These are phyloP conservation scores for Siphamia tubifer DNA, from an alignment of 2,113 vertebrate genomes.

Conservation along the genomic window DNA sequence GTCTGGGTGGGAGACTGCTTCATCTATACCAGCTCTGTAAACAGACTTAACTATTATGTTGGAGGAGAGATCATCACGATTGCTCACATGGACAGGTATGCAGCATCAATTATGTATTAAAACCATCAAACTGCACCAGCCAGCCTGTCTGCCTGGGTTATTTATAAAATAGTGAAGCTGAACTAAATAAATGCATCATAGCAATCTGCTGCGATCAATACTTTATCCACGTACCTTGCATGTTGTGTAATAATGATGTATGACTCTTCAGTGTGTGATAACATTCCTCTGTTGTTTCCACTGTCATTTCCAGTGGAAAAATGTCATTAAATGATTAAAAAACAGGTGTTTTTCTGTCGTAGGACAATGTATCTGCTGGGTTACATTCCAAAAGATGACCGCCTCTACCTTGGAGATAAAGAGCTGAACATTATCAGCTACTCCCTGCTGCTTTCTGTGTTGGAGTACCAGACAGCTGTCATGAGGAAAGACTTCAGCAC, in stretches of 20 bases:
- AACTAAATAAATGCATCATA: not conserved
- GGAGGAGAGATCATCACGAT: slow-evolving; percentile 96
- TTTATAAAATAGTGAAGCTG: not conserved
- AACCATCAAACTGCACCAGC: not conserved
- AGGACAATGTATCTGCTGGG: slow-evolving; percentile 95
- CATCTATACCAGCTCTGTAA: slow-evolving; percentile 96
- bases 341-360: not conserved
- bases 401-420: slow-evolving; percentile 93
- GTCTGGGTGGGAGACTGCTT: slow-evolving; percentile 96
- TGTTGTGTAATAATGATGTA: not conserved
- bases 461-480: slow-evolving; percentile 94
- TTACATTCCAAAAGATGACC: slow-evolving; percentile 95
- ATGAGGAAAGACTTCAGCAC: slow-evolving; percentile 93
- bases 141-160: not conserved
- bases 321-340: too few relatives aligned
- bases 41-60: slow-evolving; percentile 94
- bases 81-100: slow-evolving; percentile 92
- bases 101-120: not conserved
- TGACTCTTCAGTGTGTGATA: not conserved
- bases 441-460: slow-evolving; percentile 89
- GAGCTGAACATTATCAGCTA: slow-evolving; percentile 92
- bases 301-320: not conserved
- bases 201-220: not conserved
- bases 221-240: not conserved
- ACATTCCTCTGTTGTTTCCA: not conserved